Conservation (phyloP, 1,140 invertebrate species). For the Apis cerana region DNA sequence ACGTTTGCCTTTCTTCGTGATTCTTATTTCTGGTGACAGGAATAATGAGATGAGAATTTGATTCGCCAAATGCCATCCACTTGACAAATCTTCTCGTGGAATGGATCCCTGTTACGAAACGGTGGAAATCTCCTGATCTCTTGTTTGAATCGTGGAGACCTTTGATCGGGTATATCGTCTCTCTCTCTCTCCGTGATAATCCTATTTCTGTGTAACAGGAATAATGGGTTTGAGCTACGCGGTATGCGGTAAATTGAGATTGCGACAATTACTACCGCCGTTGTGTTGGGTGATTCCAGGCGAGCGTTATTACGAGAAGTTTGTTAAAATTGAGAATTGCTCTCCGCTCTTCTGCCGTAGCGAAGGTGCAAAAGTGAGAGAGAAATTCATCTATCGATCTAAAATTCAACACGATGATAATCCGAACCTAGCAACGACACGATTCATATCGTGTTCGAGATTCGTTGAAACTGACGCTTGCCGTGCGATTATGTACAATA, state of each 20-base stretch:
- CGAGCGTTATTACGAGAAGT: constrained; percentile 2
- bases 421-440: too few species aligned
- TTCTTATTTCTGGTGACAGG: too few species aligned
- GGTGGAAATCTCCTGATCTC: too few species aligned
- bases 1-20: too few species aligned
- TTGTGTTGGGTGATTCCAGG: background rate
- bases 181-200: background rate
- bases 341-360: background rate
- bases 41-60: too few species aligned
- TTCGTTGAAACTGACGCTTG: too few species aligned
- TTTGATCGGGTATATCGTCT: background rate
- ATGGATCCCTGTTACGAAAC: too few species aligned
- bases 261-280: constrained; percentile 3
- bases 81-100: too few species aligned
- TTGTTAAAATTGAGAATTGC: background rate
- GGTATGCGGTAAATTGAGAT: constrained; percentile 18
- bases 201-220: too few species aligned
- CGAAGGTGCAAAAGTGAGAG: background rate
- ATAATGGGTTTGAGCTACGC: background rate
- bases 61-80: too few species aligned
- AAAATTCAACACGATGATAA: background rate
- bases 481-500: constrained; percentile 3
- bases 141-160: too few species aligned
- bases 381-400: background rate
- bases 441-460: too few species aligned